Percentiles rank a stretch among this genome's conserved stretches.
phyloP scores from a whole-genome alignment of 1,140 invertebrate species.

The Zaprionus africanus region DNA sequence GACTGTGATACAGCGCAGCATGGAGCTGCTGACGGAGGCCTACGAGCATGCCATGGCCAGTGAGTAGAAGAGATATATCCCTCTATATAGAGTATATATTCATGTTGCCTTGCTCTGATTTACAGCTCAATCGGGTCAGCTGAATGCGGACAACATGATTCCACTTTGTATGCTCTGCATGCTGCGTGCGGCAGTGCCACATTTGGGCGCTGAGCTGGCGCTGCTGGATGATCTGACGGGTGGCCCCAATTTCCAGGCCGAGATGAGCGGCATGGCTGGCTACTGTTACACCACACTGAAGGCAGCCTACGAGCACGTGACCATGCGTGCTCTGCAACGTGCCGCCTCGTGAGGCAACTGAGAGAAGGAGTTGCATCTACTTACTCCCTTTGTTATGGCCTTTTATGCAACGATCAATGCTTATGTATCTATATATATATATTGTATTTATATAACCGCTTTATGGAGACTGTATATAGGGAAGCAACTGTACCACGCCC shows the following conservation, averaged over 20 bases:
- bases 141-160: slow-evolving; percentile 81
- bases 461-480: slow-evolving; percentile 42
- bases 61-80: slow-evolving; percentile 20
- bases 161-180: slow-evolving; percentile 77
- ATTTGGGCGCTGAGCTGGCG: slow-evolving; percentile 81
- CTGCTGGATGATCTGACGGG: slow-evolving; percentile 80
- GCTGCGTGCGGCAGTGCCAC: slow-evolving; percentile 79
- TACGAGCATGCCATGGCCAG: slow-evolving; percentile 70
- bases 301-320: slow-evolving; percentile 72
- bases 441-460: slow-evolving; percentile 27
- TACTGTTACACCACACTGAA: slow-evolving; percentile 83
- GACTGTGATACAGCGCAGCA: slow-evolving; percentile 81
- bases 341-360: background rate
- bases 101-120: background rate
- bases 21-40: slow-evolving; percentile 75
- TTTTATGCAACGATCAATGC: slow-evolving; percentile 51
- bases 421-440: slow-evolving; percentile 33
- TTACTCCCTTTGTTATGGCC: slow-evolving; percentile 26
- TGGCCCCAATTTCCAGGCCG: slow-evolving; percentile 77
- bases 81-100: slow-evolving; percentile 9
- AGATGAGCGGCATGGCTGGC: slow-evolving; percentile 83
- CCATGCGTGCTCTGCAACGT: slow-evolving; percentile 52
- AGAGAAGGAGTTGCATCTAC: background rate
- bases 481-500: slow-evolving; percentile 17
- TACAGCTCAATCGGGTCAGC: slow-evolving; percentile 62